phyloP scores from a whole-genome alignment of 2,797 vertebrate genomes.

The Sebastes diploproa region DNA sequence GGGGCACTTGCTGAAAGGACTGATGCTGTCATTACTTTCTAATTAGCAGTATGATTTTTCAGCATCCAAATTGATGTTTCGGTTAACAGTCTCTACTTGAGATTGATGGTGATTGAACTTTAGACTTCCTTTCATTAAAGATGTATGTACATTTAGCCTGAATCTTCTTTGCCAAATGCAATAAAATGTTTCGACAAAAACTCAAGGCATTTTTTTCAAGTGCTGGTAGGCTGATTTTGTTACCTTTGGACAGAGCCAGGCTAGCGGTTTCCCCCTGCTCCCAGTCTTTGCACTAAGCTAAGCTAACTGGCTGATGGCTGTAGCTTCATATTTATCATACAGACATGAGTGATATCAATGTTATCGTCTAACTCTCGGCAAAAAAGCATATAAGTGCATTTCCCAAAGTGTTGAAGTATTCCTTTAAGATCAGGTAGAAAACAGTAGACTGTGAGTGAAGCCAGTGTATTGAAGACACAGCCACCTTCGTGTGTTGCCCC shows the following conservation, averaged over 20 bases:
- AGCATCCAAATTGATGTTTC: not conserved
- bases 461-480: not conserved
- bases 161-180: not conserved
- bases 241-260: not conserved
- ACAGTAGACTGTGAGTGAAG: not conserved
- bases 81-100: not conserved
- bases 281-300: not conserved
- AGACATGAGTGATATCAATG: not conserved
- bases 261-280: not conserved
- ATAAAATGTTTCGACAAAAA: not conserved
- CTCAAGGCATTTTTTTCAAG: no score
- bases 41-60: not conserved
- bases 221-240: not conserved
- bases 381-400: not conserved
- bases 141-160: not conserved
- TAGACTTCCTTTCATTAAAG: not conserved
- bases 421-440: conserved; percentile 1
- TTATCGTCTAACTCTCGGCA: not conserved
- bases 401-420: not conserved
- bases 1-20: not conserved
- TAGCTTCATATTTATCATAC: not conserved
- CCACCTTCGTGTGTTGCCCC: conserved; percentile 1
- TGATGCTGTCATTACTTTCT: not conserved
- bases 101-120: no score
- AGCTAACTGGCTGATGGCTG: not conserved